Base-by-base conservation (phyloP, 1,140 invertebrate species). In the Pseudoatta argentina region DNA sequence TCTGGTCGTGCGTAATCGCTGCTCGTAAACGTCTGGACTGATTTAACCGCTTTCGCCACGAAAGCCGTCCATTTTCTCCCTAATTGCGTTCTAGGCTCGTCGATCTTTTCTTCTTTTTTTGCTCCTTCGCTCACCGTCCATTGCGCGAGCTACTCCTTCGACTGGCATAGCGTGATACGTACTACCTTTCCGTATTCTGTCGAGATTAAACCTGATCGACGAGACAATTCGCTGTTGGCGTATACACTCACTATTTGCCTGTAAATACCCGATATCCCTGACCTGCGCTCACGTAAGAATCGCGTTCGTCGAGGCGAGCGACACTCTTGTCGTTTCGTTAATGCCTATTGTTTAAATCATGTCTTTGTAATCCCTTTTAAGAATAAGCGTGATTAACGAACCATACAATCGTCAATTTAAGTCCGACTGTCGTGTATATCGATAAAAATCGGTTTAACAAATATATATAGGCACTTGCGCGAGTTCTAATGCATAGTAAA, bases 11-110 rank as follows among this genome's bases (percentile, higher is more conserved):
- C 82, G 88, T 91, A 88, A 91, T 87, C 81, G 77, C 21, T 67
- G 85, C 87, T 92, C 90, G 92, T 93, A 93, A 93, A 93, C 81
- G 91, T 93, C 89, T 67, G 53, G 79, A 86, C 88, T 93, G 92
- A 93, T 93, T 93, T 93, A 93, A 88, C 81, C 85, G 90, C 85
- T 91, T 89, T 91, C 88, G 88, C 71, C 86, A 27, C 87, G 87
- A 89, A 87, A 81, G 77, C 86, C 89, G 87, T 92, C 86, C 85
- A 92, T 93, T 91, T 90, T 90, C 89, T 86, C 76, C 85, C 87
- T 88, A 91, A 93, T 93, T 88, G 87, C 87, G 83, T 78, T 87
- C 88, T 87, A 86, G 39, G 57, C 82, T 79, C 87, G 86, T 91
- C 87, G 82, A 92, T 91, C 88, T 86, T 89, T 88, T 61, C 72